Percentiles rank a stretch among this genome's conserved stretches.
These are phyloP conservation scores for Myathropa florea DNA, from an alignment of 2,888 invertebrate genomes.

Conservation along the genomic window DNA sequence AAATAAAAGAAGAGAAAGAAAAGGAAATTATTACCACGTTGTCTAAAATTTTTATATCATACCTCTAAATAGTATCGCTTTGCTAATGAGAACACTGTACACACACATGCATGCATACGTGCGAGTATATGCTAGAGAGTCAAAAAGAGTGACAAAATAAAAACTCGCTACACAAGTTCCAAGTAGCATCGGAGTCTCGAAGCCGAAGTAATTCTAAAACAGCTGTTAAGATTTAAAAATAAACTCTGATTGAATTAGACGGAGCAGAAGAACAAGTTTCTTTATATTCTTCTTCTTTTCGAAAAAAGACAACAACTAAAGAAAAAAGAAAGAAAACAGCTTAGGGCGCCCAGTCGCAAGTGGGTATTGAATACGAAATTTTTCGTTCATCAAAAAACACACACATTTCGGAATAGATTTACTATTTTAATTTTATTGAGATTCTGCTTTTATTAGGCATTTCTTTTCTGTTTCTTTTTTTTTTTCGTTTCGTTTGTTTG, in stretches of 20 bases:
- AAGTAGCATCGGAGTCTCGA: background rate
- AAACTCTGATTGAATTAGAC: conserved; percentile 51
- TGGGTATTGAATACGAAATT: conserved; percentile 24
- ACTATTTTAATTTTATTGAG: conserved; percentile 10
- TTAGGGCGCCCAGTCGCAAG: conserved; percentile 1
- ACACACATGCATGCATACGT: background rate
- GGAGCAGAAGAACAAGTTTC: conserved; percentile 23
- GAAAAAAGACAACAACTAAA: background rate
- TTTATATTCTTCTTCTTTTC: conserved; percentile 5
- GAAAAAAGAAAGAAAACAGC: background rate
- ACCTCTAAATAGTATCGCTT: conserved; percentile 40
- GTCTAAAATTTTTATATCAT: conserved; percentile 21
- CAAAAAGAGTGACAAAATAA: background rate
- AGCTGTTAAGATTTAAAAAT: conserved; percentile 51
- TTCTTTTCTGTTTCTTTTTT: background rate
- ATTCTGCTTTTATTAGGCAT: conserved; percentile 10
- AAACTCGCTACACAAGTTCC: conserved; percentile 35
- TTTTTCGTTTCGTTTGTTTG: background rate
- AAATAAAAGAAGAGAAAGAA: background rate
- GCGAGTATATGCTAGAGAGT: background rate
- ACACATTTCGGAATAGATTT: conserved; percentile 16
- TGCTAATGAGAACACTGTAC: conserved; percentile 8
- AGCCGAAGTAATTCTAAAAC: conserved; percentile 17
- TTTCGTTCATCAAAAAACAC: conserved; percentile 5
- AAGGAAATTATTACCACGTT: background rate